Evolutionary conservation across 2,113 vertebrate species (phyloP).

Genomic region (Octodon degus): DNA sequence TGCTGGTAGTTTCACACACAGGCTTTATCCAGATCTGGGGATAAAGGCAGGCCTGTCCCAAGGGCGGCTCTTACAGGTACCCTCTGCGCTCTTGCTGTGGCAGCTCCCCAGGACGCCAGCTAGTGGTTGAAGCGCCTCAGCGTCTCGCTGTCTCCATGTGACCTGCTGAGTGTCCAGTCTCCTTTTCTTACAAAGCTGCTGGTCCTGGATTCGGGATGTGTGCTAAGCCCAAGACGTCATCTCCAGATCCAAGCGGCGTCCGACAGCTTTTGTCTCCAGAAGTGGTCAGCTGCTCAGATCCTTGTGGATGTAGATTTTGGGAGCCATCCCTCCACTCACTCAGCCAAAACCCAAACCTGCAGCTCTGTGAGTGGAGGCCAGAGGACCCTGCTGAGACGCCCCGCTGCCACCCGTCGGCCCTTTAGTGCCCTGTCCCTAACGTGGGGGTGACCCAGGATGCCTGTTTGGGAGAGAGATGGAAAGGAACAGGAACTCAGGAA

Average conservation of each 20-base stretch:
- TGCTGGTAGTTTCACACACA: accelerated
- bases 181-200: accelerated
- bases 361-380: neutral
- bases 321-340: too few relatives aligned
- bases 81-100: neutral
- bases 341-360: too few relatives aligned
- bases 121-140: accelerated
- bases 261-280: accelerated
- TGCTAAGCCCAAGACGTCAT: accelerated
- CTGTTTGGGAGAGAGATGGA: accelerated
- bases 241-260: neutral
- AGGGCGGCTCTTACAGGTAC: accelerated
- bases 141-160: neutral
- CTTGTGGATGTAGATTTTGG: accelerated
- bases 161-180: accelerated
- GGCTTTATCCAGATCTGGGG: neutral
- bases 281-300: neutral
- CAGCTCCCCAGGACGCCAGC: accelerated
- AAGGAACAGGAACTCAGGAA: accelerated
- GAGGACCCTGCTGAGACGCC: neutral
- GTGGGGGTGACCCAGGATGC: accelerated
- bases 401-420: accelerated
- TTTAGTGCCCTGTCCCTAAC: accelerated
- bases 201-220: too few relatives aligned
- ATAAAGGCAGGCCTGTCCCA: accelerated